Base-by-base conservation (phyloP, 2,113 vertebrate genomes). In the Hippolais icterina region DNA sequence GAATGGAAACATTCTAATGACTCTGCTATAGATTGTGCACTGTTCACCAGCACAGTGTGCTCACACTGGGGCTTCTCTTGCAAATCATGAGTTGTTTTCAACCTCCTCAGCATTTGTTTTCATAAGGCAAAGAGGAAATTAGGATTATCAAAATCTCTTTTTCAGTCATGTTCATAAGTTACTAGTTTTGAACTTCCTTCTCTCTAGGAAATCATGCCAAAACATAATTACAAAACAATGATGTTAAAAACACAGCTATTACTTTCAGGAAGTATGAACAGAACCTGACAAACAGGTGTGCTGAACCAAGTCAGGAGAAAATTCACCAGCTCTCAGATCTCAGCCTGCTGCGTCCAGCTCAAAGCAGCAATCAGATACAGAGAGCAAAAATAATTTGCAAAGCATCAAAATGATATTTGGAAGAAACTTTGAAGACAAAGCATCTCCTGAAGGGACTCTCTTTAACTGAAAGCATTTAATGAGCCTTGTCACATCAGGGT, bases 381-480 rank as follows among this genome's bases (percentile, higher is more conserved):
- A 87, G 10, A 87, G 63, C 82, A 87, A 90, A 94, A 92, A 63
- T 18, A 68, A 90, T 74, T 56, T 92, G 47, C 64, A 83, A 90
- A 93, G 47, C 82, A 90, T 68, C 79, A 86, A 83, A 90, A 91
- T 44, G 20, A 52, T 83, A 87, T 93, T 81, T 83, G 23, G 80
- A 81, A 63, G 47, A 49, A 89, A 74, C 60, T 92, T 35, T 15
- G 75, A 96, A 93, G 85, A 88, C 90, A 95, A 92, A 88, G 76
- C 6, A 8, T 86, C 76, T 90, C 83, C 71, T 92, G 56, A 77
- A 87, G 72, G 64, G 65, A 93, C 80, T 71, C 66, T 83, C 64
- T 91, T 74, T 92, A 95, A 89, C 85, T 70, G 79, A 95, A 96
- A 93, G 88, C 76, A 75, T 72, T 88, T 88, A 96, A 96, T 94